Conservation (phyloP, 30 jellyfish, hydroid and myxozoan genomes). For the Aurelia aurita complex sp. Pacific region DNA sequence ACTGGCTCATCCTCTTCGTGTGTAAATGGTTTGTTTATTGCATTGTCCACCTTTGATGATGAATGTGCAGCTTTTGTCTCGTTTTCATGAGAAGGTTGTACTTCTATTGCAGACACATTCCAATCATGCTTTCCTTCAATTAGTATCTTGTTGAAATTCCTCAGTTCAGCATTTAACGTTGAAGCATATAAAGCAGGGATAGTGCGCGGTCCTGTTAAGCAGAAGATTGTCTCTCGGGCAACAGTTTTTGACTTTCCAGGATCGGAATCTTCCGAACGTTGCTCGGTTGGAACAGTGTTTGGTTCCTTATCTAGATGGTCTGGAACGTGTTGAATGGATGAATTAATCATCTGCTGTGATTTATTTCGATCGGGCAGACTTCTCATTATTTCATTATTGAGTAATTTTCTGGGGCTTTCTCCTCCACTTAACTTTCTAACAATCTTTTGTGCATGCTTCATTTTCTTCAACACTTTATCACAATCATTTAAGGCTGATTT, state of each 20-base stretch:
- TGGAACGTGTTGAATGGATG: too few relatives aligned
- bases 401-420: conserved; percentile 13
- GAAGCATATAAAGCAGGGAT: background rate
- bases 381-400: background rate
- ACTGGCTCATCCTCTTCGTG: background rate
- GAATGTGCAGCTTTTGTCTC: background rate
- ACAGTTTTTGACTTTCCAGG: background rate
- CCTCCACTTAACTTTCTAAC: conserved; percentile 32
- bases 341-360: background rate
- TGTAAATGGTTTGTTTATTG: background rate
- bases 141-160: background rate
- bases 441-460: conserved; percentile 25
- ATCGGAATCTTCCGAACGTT: background rate
- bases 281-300: background rate
- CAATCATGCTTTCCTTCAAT: background rate
- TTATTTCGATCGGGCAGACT: background rate
- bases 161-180: background rate
- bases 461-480: conserved; percentile 36
- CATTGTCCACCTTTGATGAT: background rate
- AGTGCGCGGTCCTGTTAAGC: background rate
- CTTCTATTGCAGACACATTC: too few relatives aligned
- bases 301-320: too few relatives aligned
- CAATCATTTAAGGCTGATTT: conserved; percentile 39
- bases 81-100: background rate
- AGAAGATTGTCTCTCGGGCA: background rate